Base-by-base conservation (phyloP, 2,113 vertebrate genomes). In the Mionectes macconnelli region DNA sequence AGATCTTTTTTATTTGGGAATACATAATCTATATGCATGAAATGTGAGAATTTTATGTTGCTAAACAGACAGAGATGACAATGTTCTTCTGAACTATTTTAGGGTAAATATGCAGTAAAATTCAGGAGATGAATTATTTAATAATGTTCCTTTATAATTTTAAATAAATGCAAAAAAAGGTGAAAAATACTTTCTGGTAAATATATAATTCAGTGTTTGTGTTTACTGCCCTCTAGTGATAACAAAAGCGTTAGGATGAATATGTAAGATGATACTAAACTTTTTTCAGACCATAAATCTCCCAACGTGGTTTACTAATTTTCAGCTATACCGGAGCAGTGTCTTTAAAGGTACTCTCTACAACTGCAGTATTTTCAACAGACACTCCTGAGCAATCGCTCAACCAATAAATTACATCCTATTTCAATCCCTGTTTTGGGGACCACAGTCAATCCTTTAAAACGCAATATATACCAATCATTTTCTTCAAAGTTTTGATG, bases 211-310 rank as follows among this genome's bases (percentile, higher is more conserved):
- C 70, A n/a, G 33, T 75, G 64, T 89, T 97, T 97, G 96, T 57
- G 70, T 87, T 96, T 96, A 97, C 96, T 97, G 98, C 98, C 98
- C 97, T 96, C 98, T 98, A 98, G 97, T 63, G 98, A 84, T 44
- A 82, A 42, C 7, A 35, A 9, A 93, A n/a, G 22, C 44, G 31
- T 49, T 39, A 83, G 14, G 62, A 50, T 24, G 25, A 68, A 68
- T 16, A 47, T 5, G 12, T 2, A 69, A 37, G 24, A 81, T 42
- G 6, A 20, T 6, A n/a, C 10, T 3, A 40, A 45, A 18, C 4
- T 30, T 72, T 60, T 63, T 59, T 60, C 49, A 80, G 35, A 39
- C 14, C 13, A 66, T 18, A 83, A 88, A 69, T 42, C 16, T 57
- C 50, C 57, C 25, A 24, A 20, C 23, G 7, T 28, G 5, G 3